These are phyloP conservation scores for Drosophila santomea DNA, from an alignment of 1,140 invertebrate genomes.

Conservation along the genomic window DNA sequence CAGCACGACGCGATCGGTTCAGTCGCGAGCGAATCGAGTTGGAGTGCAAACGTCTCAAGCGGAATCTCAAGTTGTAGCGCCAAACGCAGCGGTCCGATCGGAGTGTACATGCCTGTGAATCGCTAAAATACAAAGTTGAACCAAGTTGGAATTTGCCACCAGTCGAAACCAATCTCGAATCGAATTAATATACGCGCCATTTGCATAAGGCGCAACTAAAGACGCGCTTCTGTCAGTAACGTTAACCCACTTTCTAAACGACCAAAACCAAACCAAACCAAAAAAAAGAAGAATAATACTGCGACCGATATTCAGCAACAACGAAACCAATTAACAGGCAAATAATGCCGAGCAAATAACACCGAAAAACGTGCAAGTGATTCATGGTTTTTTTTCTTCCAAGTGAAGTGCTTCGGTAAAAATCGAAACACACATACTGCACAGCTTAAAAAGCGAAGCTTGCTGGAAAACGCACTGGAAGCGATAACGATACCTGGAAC, in stretches of 20 bases:
- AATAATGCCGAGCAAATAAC: slow-evolving; percentile 56
- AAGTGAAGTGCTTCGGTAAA: slow-evolving; percentile 39
- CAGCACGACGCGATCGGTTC: slow-evolving; percentile 24
- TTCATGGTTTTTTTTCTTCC: slow-evolving; percentile 51
- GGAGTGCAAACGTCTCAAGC: slow-evolving; percentile 64
- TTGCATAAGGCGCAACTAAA: slow-evolving; percentile 65
- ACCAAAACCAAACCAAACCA: slow-evolving; percentile 51
- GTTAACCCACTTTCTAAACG: slow-evolving; percentile 81
- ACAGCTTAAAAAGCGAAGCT: slow-evolving; percentile 36
- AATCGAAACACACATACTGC: slow-evolving; percentile 7
- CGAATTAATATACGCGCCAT: slow-evolving; percentile 53
- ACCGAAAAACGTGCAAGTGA: slow-evolving; percentile 66
- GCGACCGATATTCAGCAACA: slow-evolving; percentile 55
- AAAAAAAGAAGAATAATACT: slow-evolving; percentile 56
- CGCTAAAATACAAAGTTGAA: slow-evolving; percentile 72
- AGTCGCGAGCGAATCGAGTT: slow-evolving; percentile 70
- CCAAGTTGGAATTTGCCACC: slow-evolving; percentile 73
- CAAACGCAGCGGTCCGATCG: slow-evolving; percentile 27
- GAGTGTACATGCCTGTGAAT: slow-evolving; percentile 32
- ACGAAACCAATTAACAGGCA: slow-evolving; percentile 75
- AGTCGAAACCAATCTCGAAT: slow-evolving; percentile 68
- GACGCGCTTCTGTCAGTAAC: slow-evolving; percentile 66
- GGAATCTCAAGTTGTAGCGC: slow-evolving; percentile 59
- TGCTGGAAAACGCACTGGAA: slow-evolving; percentile 67
- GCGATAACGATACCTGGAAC: slow-evolving; percentile 63